A percentile compares a stretch with the other conserved stretches of the same genome.
phyloP scores from a whole-genome alignment of 2,113 vertebrate genomes.

The Pycnonotus jocosus region DNA sequence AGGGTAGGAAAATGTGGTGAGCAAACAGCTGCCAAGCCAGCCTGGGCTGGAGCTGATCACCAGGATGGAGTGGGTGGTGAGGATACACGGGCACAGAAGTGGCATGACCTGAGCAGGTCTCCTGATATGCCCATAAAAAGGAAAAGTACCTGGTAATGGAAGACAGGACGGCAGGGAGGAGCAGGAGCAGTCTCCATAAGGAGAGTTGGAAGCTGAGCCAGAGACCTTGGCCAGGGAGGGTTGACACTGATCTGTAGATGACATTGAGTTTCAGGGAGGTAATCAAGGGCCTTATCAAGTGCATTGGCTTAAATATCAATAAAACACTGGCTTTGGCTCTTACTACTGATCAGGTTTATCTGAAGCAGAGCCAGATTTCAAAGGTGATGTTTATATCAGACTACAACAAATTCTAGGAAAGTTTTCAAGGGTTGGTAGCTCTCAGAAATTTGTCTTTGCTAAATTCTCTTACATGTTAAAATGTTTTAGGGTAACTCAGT shows the following conservation, averaged over 20 bases:
- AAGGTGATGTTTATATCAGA: slow-evolving; percentile 23
- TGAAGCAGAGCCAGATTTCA: slow-evolving; percentile 20
- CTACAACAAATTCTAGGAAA: neutral
- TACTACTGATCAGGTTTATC: slow-evolving; percentile 14
- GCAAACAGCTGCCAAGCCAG: neutral
- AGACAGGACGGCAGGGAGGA: neutral
- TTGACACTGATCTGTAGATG: rapidly evolving
- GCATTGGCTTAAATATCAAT: slow-evolving; percentile 42
- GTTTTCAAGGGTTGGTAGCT: neutral
- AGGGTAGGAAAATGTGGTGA: neutral
- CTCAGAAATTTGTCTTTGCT: neutral
- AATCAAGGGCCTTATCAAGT: slow-evolving; percentile 33
- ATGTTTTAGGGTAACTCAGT: slow-evolving; percentile 1
- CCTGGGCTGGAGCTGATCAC: neutral
- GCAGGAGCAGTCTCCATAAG: neutral
- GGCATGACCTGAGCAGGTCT: neutral
- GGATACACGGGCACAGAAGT: neutral
- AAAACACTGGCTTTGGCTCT: slow-evolving; percentile 17
- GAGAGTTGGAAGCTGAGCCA: neutral
- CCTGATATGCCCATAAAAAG: neutral
- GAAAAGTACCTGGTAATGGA: rapidly evolving
- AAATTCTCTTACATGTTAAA: slow-evolving; percentile 8
- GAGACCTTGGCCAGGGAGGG: neutral
- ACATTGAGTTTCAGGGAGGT: neutral
- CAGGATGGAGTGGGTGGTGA: neutral